These are phyloP conservation scores for Apostichopus japonicus DNA, from an alignment of 35 echinoderm and acorn worm species.

Conservation along the genomic window DNA sequence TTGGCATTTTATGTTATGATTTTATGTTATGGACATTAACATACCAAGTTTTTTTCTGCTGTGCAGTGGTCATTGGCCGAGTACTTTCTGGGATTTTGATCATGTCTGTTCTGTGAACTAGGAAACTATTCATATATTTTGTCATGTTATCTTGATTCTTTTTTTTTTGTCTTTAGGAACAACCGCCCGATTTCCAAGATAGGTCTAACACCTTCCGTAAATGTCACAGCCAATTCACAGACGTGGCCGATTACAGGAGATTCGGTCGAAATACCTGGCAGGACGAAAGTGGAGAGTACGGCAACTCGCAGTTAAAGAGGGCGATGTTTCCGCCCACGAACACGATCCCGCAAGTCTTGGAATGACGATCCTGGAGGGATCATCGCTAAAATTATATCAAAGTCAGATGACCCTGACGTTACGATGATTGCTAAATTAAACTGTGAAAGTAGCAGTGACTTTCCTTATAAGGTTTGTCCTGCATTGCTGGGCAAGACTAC, in stretches of 20 bases:
- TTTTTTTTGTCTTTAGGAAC: constrained; percentile 61
- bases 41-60: too few relatives aligned
- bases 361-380: constrained; percentile 36
- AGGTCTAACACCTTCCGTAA: constrained; percentile 90
- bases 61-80: too few relatives aligned
- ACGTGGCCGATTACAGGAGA: constrained; percentile 81
- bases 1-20: too few relatives aligned
- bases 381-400: neutral
- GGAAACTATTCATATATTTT: too few relatives aligned
- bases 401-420: neutral
- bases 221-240: constrained; percentile 98
- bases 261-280: constrained; percentile 96
- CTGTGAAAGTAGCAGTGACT: too few relatives aligned
- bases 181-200: constrained; percentile 93
- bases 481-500: too few relatives aligned
- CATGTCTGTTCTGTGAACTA: too few relatives aligned
- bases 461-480: too few relatives aligned
- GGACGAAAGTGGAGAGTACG: constrained; percentile 92
- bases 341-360: constrained; percentile 87
- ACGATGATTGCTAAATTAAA: neutral
- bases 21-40: too few relatives aligned
- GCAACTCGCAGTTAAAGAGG: constrained; percentile 81
- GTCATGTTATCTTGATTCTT: too few relatives aligned
- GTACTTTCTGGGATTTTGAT: too few relatives aligned
- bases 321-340: constrained; percentile 75